These are phyloP conservation scores for Cyphomyrmex costatus DNA, from an alignment of 1,140 invertebrate species.

Conservation along the genomic window DNA sequence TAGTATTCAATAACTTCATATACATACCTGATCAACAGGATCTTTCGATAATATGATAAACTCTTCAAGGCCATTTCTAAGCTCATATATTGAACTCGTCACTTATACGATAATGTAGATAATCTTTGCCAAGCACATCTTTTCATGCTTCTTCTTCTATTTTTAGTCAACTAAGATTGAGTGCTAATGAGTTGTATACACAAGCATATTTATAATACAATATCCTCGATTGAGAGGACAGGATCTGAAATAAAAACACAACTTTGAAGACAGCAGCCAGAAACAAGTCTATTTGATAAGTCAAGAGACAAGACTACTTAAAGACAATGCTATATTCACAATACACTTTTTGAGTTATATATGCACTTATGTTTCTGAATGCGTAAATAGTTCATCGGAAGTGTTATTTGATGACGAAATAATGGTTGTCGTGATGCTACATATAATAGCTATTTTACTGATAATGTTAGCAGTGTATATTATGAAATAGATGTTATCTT, in stretches of 20 bases:
- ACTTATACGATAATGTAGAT: not conserved
- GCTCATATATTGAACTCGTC: constrained; percentile 19
- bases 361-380: not conserved
- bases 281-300: not conserved
- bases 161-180: not conserved
- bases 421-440: not conserved
- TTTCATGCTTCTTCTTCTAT: not conserved
- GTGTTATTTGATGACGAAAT: not conserved
- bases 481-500: constrained; percentile 5
- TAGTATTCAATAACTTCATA: not conserved
- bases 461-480: not conserved
- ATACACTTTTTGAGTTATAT: not conserved
- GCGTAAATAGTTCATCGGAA: not conserved
- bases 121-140: not conserved
- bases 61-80: constrained; percentile 41
- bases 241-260: constrained; percentile 29
- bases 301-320: not conserved
- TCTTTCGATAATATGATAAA: not conserved
- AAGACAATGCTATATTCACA: not conserved
- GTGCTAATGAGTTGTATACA: not conserved
- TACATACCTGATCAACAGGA: constrained; percentile 19
- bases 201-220: not conserved
- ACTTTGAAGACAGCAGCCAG: not conserved
- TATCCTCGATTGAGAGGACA: not conserved
- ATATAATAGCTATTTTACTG: not conserved